These are phyloP conservation scores for Bombylius discolor DNA, from an alignment of 2,888 invertebrate genomes.

Conservation along the genomic window DNA sequence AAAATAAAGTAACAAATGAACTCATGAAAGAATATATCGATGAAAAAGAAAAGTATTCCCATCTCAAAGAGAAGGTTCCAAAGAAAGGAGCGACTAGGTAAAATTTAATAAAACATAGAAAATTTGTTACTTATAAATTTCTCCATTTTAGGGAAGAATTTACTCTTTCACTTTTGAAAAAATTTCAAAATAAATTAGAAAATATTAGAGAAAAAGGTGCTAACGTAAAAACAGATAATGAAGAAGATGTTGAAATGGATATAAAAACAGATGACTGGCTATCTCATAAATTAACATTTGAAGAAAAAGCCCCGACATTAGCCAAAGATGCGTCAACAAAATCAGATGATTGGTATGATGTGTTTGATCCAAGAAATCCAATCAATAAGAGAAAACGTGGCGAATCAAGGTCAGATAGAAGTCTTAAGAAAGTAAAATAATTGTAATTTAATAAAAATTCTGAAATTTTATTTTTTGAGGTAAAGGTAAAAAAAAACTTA, in stretches of 20 bases:
- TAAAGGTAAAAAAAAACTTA: too few relatives aligned
- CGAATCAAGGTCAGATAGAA: constrained; percentile 10
- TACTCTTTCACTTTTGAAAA: constrained; percentile 65
- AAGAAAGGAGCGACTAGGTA: constrained; percentile 52
- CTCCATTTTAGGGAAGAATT: constrained; percentile 45
- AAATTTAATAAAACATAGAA: background rate
- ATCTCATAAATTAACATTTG: constrained; percentile 40
- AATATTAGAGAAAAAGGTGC: constrained; percentile 47
- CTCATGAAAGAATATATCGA: constrained; percentile 42
- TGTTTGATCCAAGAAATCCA: constrained; percentile 90
- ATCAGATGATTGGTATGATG: constrained; percentile 91
- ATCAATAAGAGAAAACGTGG: constrained; percentile 80
- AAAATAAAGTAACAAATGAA: constrained; percentile 37
- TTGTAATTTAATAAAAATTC: too few relatives aligned
- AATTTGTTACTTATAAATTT: background rate
- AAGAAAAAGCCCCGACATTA: constrained; percentile 50
- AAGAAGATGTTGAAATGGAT: constrained; percentile 26
- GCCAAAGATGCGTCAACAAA: constrained; percentile 90
- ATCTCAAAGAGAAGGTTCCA: constrained; percentile 46
- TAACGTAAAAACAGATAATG: constrained; percentile 28
- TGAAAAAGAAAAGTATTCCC: constrained; percentile 46
- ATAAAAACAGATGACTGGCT: constrained; percentile 28
- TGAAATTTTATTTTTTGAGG: too few relatives aligned
- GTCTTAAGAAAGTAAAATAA: background rate
- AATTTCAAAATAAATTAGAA: constrained; percentile 69